phyloP scores from a whole-genome alignment of 2,113 vertebrate species.

The Theristicus caerulescens region DNA sequence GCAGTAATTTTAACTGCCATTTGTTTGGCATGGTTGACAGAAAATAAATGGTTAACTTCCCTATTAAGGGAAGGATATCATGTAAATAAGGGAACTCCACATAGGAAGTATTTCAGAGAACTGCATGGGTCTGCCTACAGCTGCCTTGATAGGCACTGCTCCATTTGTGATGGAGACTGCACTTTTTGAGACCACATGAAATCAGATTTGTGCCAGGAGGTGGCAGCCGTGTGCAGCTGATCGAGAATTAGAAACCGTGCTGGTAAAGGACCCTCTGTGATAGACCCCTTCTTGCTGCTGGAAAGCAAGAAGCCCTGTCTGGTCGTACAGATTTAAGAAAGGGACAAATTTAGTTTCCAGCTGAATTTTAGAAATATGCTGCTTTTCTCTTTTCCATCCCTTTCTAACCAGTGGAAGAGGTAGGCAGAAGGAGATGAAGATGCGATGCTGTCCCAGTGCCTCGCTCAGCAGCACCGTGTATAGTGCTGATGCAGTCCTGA shows the following conservation, averaged over 20 bases:
- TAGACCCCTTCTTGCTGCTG: background rate
- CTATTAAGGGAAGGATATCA: background rate
- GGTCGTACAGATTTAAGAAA: background rate
- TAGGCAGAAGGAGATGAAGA: background rate
- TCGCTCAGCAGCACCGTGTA: accelerated
- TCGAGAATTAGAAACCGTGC: accelerated
- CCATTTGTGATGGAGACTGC: no score
- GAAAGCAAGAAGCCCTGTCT: background rate
- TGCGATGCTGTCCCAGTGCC: background rate
- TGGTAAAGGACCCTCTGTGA: accelerated
- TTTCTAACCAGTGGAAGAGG: background rate
- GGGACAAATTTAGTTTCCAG: background rate
- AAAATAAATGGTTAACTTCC: background rate
- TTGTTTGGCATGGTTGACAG: background rate
- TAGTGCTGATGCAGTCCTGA: background rate
- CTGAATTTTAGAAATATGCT: background rate
- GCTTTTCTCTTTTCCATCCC: background rate
- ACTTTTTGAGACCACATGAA: accelerated
- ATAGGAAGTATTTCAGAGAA: background rate
- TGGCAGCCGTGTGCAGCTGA: slow-evolving; percentile 22
- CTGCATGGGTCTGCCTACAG: background rate
- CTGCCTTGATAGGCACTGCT: background rate
- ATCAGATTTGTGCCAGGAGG: slow-evolving; percentile 17
- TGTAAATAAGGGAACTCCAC: background rate
- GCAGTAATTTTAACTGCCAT: background rate